Conservation (phyloP, 1,140 invertebrate species). For the fruit fly (Drosophila melanogaster) region DNA sequence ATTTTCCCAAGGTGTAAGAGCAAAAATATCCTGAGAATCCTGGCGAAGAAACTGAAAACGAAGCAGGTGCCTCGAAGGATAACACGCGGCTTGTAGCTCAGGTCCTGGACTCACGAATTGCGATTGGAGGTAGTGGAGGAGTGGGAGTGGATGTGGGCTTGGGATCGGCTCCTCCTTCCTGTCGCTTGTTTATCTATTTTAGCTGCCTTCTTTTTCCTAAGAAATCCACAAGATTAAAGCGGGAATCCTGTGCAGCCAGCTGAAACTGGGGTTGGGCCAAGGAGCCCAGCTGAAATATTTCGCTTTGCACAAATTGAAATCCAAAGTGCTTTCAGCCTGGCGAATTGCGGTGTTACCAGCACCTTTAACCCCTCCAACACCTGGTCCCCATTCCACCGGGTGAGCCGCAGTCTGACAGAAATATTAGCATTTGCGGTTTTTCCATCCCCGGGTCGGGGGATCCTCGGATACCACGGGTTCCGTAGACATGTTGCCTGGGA, state of each 20-base stretch:
- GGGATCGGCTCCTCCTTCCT: conserved; percentile 30
- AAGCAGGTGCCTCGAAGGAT: conserved; percentile 78
- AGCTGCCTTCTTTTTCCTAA: conserved; percentile 54
- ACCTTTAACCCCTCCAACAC: conserved; percentile 2
- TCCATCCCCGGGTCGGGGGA: not conserved
- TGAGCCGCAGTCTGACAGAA: conserved; percentile 70
- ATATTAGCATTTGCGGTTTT: conserved; percentile 78
- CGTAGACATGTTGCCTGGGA: conserved; percentile 39
- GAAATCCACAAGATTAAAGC: conserved; percentile 81
- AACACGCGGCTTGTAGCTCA: conserved; percentile 64
- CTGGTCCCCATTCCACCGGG: conserved; percentile 3
- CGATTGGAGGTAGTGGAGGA: not conserved
- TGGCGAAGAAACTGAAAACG: conserved; percentile 22
- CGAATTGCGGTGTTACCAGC: conserved; percentile 42
- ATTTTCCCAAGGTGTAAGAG: not conserved
- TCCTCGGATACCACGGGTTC: not conserved
- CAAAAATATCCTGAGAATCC: conserved; percentile 27
- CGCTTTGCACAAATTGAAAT: conserved; percentile 80
- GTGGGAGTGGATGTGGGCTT: conserved; percentile 14
- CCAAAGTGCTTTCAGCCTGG: conserved; percentile 76
- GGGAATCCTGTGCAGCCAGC: conserved; percentile 10
- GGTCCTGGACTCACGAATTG: conserved; percentile 30
- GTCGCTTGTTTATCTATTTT: conserved; percentile 80
- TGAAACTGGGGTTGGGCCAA: conserved; percentile 1
- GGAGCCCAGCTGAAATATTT: conserved; percentile 82